phyloP scores from a whole-genome alignment of 2,888 invertebrate genomes.

The Agonopterix heracliana region DNA sequence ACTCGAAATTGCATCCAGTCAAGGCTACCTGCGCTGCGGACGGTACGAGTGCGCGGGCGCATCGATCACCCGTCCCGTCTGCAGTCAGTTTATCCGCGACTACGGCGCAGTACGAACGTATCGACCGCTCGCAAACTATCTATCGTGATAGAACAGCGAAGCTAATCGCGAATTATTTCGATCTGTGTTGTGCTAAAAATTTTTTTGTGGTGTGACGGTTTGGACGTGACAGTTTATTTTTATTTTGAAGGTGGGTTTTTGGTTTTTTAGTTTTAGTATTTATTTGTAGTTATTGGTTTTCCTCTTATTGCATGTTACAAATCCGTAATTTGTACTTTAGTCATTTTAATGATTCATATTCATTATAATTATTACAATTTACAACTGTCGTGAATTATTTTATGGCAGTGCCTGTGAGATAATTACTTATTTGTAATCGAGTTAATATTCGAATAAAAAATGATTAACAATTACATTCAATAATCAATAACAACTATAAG shows the following conservation, averaged over 20 bases:
- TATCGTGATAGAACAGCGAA: conserved; percentile 30
- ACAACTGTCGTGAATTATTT: no score
- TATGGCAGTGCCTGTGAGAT: no score
- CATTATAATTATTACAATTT: no score
- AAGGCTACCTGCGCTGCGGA: conserved; percentile 31
- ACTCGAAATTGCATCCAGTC: conserved; percentile 51
- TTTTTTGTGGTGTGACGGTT: conserved; percentile 39
- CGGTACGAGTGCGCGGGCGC: conserved; percentile 17
- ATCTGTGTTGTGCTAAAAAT: conserved; percentile 48
- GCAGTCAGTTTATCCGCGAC: conserved; percentile 40
- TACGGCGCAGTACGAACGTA: conserved; percentile 22
- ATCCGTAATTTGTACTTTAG: no score
- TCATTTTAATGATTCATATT: no score
- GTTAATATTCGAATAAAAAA: no score
- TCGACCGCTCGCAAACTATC: conserved; percentile 30
- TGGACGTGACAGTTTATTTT: conserved; percentile 44
- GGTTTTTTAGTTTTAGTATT: conserved; percentile 6
- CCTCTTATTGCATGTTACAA: no score
- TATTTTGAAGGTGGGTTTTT: conserved; percentile 36
- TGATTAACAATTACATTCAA: no score
- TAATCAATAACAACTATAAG: no score
- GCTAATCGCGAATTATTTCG: conserved; percentile 26
- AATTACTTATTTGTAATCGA: no score
- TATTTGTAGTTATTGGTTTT: no score
- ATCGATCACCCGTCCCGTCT: conserved; percentile 7